Evolutionary conservation across 2,888 invertebrate genomes (phyloP).

Genomic region (Folsomia candida): DNA sequence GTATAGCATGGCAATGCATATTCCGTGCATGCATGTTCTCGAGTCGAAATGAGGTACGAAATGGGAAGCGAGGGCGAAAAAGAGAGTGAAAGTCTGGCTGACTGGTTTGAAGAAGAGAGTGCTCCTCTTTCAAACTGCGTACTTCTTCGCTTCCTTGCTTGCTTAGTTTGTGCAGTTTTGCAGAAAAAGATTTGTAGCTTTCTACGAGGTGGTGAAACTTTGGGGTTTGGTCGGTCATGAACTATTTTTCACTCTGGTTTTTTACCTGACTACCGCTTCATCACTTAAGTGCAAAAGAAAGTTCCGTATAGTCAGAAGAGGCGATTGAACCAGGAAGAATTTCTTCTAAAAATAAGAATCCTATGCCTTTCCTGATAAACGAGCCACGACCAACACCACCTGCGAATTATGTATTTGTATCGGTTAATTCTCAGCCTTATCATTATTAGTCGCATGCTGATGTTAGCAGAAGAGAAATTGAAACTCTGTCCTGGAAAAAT

Average conservation of each 20-base stretch:
- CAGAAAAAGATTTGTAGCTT: conserved; percentile 12
- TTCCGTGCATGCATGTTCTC: too few relatives aligned
- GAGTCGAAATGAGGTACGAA: too few relatives aligned
- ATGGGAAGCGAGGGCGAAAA: too few relatives aligned
- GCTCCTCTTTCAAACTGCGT: neutral
- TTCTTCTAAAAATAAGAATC: neutral
- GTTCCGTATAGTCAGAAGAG: neutral
- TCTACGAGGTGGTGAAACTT: conserved; percentile 2
- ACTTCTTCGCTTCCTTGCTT: neutral
- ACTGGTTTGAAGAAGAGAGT: neutral
- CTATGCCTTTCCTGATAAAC: too few relatives aligned
- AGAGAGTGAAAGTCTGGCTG: neutral
- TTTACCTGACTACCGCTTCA: neutral
- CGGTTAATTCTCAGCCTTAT: too few relatives aligned
- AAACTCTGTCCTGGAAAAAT: too few relatives aligned
- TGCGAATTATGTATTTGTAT: too few relatives aligned
- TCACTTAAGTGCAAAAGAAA: too few relatives aligned
- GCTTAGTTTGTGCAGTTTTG: neutral
- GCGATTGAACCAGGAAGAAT: neutral
- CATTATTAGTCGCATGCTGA: too few relatives aligned
- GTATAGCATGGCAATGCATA: too few relatives aligned
- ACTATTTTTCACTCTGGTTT: conserved; percentile 34
- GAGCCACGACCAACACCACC: too few relatives aligned
- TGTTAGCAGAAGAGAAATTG: too few relatives aligned
- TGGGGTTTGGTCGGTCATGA: conserved; percentile 10